These are phyloP conservation scores for Conger conger DNA, from an alignment of 2,113 vertebrate species.

Conservation along the genomic window DNA sequence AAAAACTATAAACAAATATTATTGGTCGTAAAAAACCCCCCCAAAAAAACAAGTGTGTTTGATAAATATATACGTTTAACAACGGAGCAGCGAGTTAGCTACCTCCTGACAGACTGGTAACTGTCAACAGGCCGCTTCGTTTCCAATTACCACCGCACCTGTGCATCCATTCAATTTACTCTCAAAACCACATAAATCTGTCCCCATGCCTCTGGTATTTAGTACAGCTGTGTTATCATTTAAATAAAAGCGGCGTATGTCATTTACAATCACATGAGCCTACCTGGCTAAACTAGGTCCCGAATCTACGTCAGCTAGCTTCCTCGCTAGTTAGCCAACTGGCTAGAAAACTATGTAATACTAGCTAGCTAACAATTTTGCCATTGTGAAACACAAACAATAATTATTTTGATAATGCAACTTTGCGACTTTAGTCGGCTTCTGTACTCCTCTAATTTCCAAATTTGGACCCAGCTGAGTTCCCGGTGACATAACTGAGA, in stretches of 20 bases:
- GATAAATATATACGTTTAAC: too few species aligned
- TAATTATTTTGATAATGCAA: background rate
- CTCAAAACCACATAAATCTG: background rate
- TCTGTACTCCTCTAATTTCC: background rate
- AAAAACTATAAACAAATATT: background rate
- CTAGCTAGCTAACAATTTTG: constrained; percentile 6
- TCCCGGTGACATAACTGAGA: background rate
- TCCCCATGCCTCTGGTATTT: background rate
- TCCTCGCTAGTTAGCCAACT: background rate
- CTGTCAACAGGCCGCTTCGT: background rate
- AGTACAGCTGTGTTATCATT: background rate
- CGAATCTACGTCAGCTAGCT: background rate
- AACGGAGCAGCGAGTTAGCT: background rate
- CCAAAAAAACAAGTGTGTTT: too few species aligned
- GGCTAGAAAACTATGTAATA: background rate
- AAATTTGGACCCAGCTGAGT: background rate
- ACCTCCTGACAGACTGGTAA: background rate
- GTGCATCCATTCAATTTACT: background rate
- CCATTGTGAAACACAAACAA: background rate
- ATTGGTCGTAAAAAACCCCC: background rate
- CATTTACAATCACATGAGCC: background rate
- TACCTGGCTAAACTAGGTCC: background rate
- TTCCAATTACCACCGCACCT: background rate
- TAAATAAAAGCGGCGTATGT: background rate
- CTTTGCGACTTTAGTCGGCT: background rate